Percentiles rank a stretch among this genome's conserved stretches.
These are phyloP conservation scores for Elysia crispata DNA, from an alignment of 2,888 invertebrate genomes.

Conservation along the genomic window DNA sequence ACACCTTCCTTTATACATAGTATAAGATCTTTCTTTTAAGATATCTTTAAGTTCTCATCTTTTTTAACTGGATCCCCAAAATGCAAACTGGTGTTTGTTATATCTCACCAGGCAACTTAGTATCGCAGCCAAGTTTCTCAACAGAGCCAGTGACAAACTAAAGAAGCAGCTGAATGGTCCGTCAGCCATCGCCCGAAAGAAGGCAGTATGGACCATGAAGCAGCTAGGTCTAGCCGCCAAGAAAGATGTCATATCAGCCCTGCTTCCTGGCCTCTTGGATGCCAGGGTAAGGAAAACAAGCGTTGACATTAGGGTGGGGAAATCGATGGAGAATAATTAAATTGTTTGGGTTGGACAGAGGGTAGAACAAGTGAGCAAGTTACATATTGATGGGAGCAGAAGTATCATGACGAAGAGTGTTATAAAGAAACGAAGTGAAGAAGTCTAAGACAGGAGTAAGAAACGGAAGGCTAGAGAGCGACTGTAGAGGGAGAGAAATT, in stretches of 20 bases:
- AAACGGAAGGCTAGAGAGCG: no score
- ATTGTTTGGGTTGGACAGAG: not conserved
- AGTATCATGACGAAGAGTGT: no score
- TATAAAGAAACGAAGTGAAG: no score
- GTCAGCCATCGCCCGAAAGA: constrained; percentile 53
- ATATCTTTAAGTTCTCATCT: no score
- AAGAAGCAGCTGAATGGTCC: constrained; percentile 54
- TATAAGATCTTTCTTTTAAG: no score
- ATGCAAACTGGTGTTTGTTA: no score
- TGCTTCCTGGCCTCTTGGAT: constrained; percentile 61
- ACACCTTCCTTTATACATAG: no score
- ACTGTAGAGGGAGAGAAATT: no score
- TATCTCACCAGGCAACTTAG: constrained; percentile 60
- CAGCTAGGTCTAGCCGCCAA: constrained; percentile 56
- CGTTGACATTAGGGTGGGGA: not conserved
- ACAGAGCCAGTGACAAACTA: constrained; percentile 56
- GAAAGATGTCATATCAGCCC: constrained; percentile 56
- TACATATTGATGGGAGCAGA: no score
- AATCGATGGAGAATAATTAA: not conserved
- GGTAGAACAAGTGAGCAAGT: not conserved
- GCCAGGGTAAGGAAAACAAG: constrained; percentile 55
- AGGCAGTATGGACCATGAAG: constrained; percentile 57
- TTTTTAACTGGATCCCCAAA: no score
- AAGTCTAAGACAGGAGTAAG: no score
- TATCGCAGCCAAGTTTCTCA: constrained; percentile 54